Conservation (phyloP, 2,888 invertebrate species). For the Eurytoma californica region DNA sequence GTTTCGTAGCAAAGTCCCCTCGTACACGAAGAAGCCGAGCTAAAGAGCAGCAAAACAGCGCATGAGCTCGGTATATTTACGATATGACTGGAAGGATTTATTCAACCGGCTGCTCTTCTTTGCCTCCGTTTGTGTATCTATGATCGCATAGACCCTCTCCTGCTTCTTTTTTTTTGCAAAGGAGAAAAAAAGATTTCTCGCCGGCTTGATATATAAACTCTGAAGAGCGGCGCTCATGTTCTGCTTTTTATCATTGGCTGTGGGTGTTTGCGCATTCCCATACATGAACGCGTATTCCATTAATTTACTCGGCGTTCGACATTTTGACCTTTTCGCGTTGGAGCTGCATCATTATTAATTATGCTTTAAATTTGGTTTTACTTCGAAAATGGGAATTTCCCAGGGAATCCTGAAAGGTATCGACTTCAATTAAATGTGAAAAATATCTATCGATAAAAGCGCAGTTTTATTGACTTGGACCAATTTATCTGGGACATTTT, state of each 20-base stretch:
- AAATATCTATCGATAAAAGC: too few species aligned
- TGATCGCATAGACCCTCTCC: slow-evolving; percentile 10
- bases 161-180: background rate
- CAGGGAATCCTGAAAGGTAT: too few species aligned
- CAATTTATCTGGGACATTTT: too few species aligned
- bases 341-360: too few species aligned
- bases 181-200: slow-evolving; percentile 6
- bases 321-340: too few species aligned
- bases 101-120: slow-evolving; percentile 26
- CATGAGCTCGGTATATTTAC: slow-evolving; percentile 37
- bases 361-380: too few species aligned
- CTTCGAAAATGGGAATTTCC: too few species aligned
- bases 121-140: slow-evolving; percentile 21
- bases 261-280: background rate
- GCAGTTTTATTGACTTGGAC: too few species aligned
- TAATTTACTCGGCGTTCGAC: background rate
- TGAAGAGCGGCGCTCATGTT: background rate
- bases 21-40: too few species aligned
- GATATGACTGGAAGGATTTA: slow-evolving; percentile 46
- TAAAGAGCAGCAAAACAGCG: background rate
- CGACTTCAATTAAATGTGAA: too few species aligned
- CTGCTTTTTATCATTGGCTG: background rate
- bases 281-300: background rate
- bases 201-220: background rate
- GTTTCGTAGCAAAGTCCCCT: slow-evolving; percentile 26